phyloP scores from a whole-genome alignment of 2,797 vertebrate genomes.

The Limosa lapponica region DNA sequence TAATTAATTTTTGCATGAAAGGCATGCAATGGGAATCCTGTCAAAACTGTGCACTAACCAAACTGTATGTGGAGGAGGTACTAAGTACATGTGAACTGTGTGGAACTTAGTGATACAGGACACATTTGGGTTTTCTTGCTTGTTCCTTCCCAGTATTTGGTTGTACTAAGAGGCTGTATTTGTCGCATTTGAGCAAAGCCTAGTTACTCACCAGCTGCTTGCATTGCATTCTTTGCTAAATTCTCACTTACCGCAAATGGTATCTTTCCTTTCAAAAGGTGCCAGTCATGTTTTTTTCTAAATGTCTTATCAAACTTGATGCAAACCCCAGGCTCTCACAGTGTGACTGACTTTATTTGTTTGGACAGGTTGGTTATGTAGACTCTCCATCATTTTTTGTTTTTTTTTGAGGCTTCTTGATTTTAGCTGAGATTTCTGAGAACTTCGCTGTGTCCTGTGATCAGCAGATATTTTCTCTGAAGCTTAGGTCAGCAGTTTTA shows the following conservation, averaged over 20 bases:
- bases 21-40: not conserved
- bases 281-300: not conserved
- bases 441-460: not conserved
- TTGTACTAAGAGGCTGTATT: not conserved
- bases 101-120: not conserved
- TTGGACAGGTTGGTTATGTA: not conserved
- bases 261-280: not conserved
- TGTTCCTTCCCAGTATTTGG: not conserved
- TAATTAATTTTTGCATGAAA: slow-evolving; percentile 39
- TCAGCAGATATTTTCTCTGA: not conserved
- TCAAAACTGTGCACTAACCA: not conserved
- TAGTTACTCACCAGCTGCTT: not conserved
- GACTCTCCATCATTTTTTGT: not conserved
- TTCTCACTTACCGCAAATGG: not conserved
- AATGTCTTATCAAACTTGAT: not conserved
- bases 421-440: not conserved
- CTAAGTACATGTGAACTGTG: not conserved
- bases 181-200: not conserved
- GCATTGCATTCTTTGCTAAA: not conserved
- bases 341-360: not conserved
- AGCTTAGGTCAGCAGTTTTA: not conserved
- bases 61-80: not conserved
- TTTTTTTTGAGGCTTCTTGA: not conserved
- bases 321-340: not conserved
- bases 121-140: not conserved